These are phyloP conservation scores for Zaprionus bogoriensis DNA, from an alignment of 2,888 invertebrate species.

Conservation along the genomic window DNA sequence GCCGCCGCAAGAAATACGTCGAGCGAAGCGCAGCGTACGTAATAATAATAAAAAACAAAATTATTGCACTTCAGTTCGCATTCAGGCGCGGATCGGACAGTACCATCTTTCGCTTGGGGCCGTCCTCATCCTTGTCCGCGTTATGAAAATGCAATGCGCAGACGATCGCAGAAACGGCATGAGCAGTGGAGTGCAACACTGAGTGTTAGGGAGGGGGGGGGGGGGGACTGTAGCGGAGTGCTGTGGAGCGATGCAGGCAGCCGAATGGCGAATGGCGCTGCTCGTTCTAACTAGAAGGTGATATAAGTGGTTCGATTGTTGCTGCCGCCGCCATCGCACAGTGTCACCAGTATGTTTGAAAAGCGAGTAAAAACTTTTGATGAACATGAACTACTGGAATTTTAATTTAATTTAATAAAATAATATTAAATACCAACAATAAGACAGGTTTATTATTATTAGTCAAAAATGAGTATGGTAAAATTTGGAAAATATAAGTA, in stretches of 20 bases:
- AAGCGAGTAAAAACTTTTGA: background rate
- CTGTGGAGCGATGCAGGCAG: constrained; percentile 11
- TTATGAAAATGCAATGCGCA: constrained; percentile 68
- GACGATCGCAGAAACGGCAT: constrained; percentile 15
- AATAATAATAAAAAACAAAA: constrained; percentile 78
- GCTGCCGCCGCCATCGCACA: constrained; percentile 65
- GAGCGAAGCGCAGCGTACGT: constrained; percentile 27
- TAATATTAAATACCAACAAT: background rate
- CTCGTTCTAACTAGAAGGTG: constrained; percentile 82
- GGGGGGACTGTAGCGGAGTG: background rate
- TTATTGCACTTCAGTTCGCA: constrained; percentile 79
- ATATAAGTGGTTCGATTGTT: constrained; percentile 82
- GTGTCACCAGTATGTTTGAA: constrained; percentile 12
- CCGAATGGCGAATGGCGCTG: constrained; percentile 41
- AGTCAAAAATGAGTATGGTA: too few species aligned
- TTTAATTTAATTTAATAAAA: background rate
- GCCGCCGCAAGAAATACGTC: constrained; percentile 6
- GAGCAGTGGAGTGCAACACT: background rate
- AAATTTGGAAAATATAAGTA: too few species aligned
- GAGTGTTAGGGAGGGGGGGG: background rate
- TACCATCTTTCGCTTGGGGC: constrained; percentile 75
- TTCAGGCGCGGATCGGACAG: constrained; percentile 75
- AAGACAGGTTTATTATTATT: too few species aligned
- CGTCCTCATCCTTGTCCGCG: constrained; percentile 33
- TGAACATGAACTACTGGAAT: background rate